Conservation (phyloP, 2,113 vertebrate genomes). For the Tringa solitaria region DNA sequence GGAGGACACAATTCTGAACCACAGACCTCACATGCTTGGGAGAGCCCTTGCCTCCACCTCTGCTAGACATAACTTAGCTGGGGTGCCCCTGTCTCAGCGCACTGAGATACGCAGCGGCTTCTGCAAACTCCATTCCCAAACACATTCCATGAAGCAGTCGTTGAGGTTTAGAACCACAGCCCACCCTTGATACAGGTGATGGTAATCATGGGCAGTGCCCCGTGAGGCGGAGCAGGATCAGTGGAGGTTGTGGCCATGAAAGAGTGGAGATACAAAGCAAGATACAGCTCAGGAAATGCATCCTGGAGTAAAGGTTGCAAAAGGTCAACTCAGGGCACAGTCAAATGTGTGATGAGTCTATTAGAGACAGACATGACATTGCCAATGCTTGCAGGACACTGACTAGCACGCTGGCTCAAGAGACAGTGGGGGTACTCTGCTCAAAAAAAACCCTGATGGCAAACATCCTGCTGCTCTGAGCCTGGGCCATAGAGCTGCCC, state of each 20-base stretch:
- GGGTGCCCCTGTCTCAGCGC: fast-evolving
- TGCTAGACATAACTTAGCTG: neutral
- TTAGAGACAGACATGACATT: fast-evolving
- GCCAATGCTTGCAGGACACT: neutral
- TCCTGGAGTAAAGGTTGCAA: neutral
- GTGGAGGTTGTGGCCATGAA: neutral
- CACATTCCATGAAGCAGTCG: fast-evolving
- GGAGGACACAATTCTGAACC: neutral
- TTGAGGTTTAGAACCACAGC: fast-evolving
- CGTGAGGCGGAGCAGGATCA: neutral
- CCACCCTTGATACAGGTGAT: no score
- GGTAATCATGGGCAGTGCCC: fast-evolving
- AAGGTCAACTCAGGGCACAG: neutral
- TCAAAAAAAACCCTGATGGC: neutral
- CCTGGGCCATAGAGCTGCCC: neutral
- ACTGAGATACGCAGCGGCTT: neutral
- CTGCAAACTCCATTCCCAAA: neutral
- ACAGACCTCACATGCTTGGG: neutral
- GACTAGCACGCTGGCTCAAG: fast-evolving
- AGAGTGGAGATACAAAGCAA: neutral
- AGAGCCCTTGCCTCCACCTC: neutral
- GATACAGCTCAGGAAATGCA: neutral
- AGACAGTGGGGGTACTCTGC: neutral
- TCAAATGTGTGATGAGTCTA: fast-evolving
- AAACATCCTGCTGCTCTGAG: neutral